These are phyloP conservation scores for Samia ricini DNA, from an alignment of 1,140 invertebrate species.

Conservation along the genomic window DNA sequence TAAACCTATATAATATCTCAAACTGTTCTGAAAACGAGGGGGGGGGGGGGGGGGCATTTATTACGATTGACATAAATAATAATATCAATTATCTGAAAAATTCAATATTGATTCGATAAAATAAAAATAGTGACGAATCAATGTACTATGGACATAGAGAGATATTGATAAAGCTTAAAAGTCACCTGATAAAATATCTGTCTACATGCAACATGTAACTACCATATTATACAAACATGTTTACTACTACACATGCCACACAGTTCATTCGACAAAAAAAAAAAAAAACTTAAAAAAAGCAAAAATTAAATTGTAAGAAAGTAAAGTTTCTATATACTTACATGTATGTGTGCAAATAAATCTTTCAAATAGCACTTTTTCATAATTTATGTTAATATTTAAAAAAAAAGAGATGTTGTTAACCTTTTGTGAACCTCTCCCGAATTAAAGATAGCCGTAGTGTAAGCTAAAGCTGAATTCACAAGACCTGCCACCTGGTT, in stretches of 20 bases:
- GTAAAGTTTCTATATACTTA: constrained; percentile 51
- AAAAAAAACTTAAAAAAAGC: constrained; percentile 19
- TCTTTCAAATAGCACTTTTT: constrained; percentile 38
- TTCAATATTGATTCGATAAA: too few species aligned
- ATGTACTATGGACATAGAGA: too few species aligned
- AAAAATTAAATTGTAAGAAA: constrained; percentile 48
- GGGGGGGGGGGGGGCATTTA: too few species aligned
- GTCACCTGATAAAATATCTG: too few species aligned
- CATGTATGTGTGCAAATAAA: constrained; percentile 44
- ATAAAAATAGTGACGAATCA: too few species aligned
- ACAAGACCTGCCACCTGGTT: constrained; percentile 45
- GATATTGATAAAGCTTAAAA: too few species aligned
- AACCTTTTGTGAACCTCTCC: constrained; percentile 29
- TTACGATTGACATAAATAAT: too few species aligned
- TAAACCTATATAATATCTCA: too few species aligned
- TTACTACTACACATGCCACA: constrained; percentile 64
- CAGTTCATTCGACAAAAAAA: constrained; percentile 75
- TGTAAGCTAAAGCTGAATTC: constrained; percentile 55
- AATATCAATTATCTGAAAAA: too few species aligned
- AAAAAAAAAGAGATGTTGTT: constrained; percentile 33
- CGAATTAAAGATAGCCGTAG: constrained; percentile 43
- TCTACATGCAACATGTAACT: background rate
- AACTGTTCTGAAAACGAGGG: too few species aligned
- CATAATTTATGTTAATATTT: constrained; percentile 27
- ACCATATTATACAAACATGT: background rate